Conservation (phyloP, 1,140 invertebrate species). For the Ostrea edulis region DNA sequence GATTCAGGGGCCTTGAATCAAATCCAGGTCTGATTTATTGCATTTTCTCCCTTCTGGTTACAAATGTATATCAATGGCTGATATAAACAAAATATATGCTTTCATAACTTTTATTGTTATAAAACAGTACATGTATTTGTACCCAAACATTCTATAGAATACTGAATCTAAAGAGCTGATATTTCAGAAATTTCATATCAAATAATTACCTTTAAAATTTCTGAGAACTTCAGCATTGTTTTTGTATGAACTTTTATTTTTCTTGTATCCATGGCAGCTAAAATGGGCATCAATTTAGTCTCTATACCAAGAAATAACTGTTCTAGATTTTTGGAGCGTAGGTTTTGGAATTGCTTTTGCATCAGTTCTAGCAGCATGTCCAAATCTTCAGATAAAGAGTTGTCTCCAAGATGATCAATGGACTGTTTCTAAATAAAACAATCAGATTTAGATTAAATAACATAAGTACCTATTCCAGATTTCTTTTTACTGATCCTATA, state of each 20-base stretch:
- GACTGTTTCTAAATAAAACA: neutral
- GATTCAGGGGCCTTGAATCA: too few relatives aligned
- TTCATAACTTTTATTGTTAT: too few relatives aligned
- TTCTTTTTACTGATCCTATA: neutral
- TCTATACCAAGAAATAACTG: slow-evolving; percentile 80
- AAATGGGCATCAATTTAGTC: slow-evolving; percentile 80
- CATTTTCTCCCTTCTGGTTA: too few relatives aligned
- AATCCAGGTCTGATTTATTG: too few relatives aligned
- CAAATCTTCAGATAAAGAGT: slow-evolving; percentile 48
- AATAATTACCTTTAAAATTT: slow-evolving; percentile 71
- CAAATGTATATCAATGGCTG: too few relatives aligned
- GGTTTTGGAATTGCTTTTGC: slow-evolving; percentile 60
- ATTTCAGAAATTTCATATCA: neutral
- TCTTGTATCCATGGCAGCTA: slow-evolving; percentile 81
- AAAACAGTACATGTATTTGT: too few relatives aligned
- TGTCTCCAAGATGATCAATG: slow-evolving; percentile 28
- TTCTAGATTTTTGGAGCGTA: slow-evolving; percentile 74
- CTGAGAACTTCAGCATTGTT: slow-evolving; percentile 79
- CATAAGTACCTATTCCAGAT: neutral
- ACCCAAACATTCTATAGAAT: too few relatives aligned
- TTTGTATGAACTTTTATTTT: slow-evolving; percentile 79
- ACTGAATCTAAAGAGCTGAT: neutral
- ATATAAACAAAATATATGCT: too few relatives aligned
- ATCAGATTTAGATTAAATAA: neutral
- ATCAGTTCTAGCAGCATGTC: slow-evolving; percentile 60